These are phyloP conservation scores for Synanthedon vespiformis DNA, from an alignment of 2,888 invertebrate species.

Conservation along the genomic window DNA sequence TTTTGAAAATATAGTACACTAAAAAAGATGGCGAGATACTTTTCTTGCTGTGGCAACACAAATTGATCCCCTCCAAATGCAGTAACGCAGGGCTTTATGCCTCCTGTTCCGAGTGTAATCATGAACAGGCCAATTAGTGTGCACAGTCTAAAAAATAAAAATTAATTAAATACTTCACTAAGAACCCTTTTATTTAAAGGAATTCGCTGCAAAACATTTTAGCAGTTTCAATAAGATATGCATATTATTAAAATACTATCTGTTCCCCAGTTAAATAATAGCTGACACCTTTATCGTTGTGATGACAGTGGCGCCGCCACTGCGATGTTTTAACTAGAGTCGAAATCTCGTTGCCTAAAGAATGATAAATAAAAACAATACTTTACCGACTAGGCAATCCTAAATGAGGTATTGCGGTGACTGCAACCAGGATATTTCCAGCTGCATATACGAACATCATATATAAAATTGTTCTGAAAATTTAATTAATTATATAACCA, in stretches of 20 bases:
- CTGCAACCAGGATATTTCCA: constrained; percentile 76
- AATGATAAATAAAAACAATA: not conserved
- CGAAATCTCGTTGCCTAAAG: too few species aligned
- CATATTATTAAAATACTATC: too few species aligned
- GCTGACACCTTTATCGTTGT: too few species aligned
- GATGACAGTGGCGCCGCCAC: too few species aligned
- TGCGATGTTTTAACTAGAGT: too few species aligned
- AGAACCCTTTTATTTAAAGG: too few species aligned
- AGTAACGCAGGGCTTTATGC: constrained; percentile 86
- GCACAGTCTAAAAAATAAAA: constrained; percentile 52
- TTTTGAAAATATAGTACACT: constrained; percentile 80
- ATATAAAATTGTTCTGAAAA: constrained; percentile 75
- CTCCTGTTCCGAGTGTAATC: constrained; percentile 82
- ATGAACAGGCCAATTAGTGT: constrained; percentile 76
- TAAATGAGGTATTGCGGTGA: constrained; percentile 68
- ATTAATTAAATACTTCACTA: not conserved
- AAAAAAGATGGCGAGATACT: constrained; percentile 77
- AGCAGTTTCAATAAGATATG: too few species aligned
- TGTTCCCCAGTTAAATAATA: too few species aligned
- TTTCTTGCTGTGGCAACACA: constrained; percentile 71
- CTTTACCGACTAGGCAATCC: constrained; percentile 50
- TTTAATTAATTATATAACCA: too few species aligned
- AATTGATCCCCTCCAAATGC: constrained; percentile 89
- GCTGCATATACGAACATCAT: constrained; percentile 78
- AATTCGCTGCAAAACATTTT: too few species aligned